Conservation (phyloP, 1,140 invertebrate genomes). For the Tetragonula clypearis region DNA sequence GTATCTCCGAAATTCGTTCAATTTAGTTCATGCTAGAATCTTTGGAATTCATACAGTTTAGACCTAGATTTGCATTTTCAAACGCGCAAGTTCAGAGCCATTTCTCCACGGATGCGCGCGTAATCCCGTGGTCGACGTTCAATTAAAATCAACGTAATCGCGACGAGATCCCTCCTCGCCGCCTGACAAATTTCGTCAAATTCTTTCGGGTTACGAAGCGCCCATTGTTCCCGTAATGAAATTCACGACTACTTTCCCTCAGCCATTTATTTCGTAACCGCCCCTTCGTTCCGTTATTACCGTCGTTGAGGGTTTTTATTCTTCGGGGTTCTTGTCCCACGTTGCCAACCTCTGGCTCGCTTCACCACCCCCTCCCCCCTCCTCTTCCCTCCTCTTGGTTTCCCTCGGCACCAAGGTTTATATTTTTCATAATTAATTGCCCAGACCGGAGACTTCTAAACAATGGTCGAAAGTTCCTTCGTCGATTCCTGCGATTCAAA, state of each 20-base stretch:
- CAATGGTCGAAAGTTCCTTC: slow-evolving; percentile 18
- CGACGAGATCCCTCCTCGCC: too few species aligned
- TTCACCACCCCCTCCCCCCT: too few species aligned
- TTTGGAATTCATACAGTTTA: too few species aligned
- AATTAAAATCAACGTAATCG: slow-evolving; percentile 19
- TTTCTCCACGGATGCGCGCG: too few species aligned
- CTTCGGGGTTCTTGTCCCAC: slow-evolving; percentile 13
- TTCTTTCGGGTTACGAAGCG: slow-evolving; percentile 14
- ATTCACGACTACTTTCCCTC: slow-evolving; percentile 44
- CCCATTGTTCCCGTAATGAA: slow-evolving; percentile 49
- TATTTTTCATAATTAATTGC: slow-evolving; percentile 49
- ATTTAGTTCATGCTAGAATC: too few species aligned
- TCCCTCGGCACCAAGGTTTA: not conserved
- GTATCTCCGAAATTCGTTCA: too few species aligned
- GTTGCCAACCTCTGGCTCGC: not conserved
- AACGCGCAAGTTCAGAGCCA: too few species aligned
- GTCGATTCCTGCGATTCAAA: slow-evolving; percentile 16
- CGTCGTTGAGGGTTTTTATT: slow-evolving; percentile 47
- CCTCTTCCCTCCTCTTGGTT: too few species aligned
- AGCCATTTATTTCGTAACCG: slow-evolving; percentile 28
- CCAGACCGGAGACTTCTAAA: slow-evolving; percentile 13
- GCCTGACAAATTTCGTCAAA: slow-evolving; percentile 38
- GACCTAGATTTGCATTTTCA: too few species aligned
- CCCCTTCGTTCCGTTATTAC: slow-evolving; percentile 35
- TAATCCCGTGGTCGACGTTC: not conserved